A percentile compares a stretch with the other conserved stretches of the same genome.
phyloP scores from a whole-genome alignment of 2,797 vertebrate genomes.

The Prionace glauca region DNA sequence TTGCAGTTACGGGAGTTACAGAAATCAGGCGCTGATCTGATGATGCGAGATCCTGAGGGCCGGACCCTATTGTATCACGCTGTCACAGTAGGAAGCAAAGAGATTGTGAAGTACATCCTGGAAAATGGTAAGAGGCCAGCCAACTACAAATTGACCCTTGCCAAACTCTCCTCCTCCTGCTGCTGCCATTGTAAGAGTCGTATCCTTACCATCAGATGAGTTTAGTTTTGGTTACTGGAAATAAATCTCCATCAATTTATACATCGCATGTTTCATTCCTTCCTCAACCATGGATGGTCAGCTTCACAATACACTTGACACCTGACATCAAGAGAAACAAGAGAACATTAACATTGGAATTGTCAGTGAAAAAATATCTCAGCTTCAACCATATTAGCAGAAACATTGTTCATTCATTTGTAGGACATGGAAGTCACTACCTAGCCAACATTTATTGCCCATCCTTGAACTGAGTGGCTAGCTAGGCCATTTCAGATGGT shows the following conservation, averaged over 20 bases:
- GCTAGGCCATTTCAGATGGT: too few relatives aligned
- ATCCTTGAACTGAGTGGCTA: too few relatives aligned
- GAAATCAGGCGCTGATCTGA: constrained; percentile 68
- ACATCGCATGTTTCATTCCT: neutral
- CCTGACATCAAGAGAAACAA: neutral
- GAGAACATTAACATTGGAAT: neutral
- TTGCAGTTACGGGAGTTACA: constrained; percentile 78
- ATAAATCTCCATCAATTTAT: neutral
- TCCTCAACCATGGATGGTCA: neutral
- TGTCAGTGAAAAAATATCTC: neutral
- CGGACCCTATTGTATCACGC: constrained; percentile 81
- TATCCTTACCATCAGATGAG: neutral
- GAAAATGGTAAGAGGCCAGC: constrained; percentile 67
- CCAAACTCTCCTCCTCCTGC: neutral
- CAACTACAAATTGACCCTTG: neutral
- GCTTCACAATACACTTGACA: neutral
- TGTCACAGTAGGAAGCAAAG: constrained; percentile 76
- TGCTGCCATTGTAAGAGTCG: neutral
- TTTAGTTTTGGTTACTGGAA: neutral
- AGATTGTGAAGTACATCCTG: constrained; percentile 82
- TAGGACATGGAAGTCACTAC: too few relatives aligned
- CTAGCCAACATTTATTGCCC: too few relatives aligned
- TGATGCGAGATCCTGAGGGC: constrained; percentile 62
- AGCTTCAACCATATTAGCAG: neutral
- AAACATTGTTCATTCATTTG: neutral